Evolutionary conservation across 35 echinoderm and acorn worm species (phyloP).

Genomic region (Anneissia japonica): DNA sequence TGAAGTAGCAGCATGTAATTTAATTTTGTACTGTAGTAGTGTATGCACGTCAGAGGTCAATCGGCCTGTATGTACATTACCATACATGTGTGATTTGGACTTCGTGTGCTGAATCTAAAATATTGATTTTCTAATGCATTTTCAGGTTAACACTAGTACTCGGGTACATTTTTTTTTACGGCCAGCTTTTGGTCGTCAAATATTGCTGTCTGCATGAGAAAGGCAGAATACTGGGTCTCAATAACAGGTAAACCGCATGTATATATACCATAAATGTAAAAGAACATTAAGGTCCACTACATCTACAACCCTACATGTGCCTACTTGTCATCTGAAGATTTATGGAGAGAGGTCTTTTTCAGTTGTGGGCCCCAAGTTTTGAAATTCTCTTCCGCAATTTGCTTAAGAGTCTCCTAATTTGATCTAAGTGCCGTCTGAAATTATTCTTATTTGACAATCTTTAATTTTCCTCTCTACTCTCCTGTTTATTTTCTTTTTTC

Average conservation of each 20-base stretch:
- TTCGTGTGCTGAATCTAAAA: not conserved
- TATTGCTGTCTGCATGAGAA: constrained; percentile 39
- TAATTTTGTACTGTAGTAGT: not conserved
- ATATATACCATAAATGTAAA: not conserved
- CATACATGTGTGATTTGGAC: not conserved
- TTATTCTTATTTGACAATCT: no score
- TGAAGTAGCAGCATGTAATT: not conserved
- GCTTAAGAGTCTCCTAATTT: no score
- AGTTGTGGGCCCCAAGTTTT: no score
- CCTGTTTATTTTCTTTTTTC: no score
- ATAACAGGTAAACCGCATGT: constrained; percentile 36
- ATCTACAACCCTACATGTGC: no score
- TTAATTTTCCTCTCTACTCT: no score
- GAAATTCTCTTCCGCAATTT: no score
- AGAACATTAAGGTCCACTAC: no score
- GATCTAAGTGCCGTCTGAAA: no score
- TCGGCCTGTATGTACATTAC: not conserved
- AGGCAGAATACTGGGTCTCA: constrained; percentile 18
- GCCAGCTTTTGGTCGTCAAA: constrained; percentile 41
- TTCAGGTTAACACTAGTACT: constrained; percentile 55
- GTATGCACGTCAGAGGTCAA: not conserved
- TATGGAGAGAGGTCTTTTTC: no score
- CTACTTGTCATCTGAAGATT: no score
- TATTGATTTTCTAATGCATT: not conserved
- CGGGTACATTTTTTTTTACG: constrained; percentile 40